phyloP scores from a whole-genome alignment of 2,888 invertebrate species.

The Acleris cristana region DNA sequence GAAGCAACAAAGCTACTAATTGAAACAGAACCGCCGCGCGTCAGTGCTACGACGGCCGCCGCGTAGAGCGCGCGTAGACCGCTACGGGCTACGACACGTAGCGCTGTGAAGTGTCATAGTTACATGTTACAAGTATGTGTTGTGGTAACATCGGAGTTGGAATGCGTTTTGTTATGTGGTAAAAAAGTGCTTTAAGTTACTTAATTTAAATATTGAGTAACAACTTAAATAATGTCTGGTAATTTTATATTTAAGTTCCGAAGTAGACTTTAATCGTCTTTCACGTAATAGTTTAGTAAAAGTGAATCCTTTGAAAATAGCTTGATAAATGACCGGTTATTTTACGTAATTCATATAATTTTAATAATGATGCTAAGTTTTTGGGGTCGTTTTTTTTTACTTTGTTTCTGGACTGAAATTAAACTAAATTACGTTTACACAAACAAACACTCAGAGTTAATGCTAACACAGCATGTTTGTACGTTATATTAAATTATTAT shows the following conservation, averaged over 20 bases:
- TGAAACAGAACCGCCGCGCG: constrained; percentile 68
- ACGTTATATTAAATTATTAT: background rate
- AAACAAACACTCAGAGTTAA: background rate
- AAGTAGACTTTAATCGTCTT: constrained; percentile 8
- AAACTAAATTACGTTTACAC: background rate
- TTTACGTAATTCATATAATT: background rate
- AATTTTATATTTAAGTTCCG: background rate
- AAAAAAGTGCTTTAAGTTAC: background rate
- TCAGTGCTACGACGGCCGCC: constrained; percentile 78
- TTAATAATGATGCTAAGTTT: background rate
- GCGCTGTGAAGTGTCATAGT: constrained; percentile 48
- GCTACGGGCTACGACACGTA: constrained; percentile 63
- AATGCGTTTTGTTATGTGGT: constrained; percentile 55
- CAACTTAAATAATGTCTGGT: background rate
- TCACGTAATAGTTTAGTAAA: background rate
- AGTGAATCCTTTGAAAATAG: background rate
- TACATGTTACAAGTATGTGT: constrained; percentile 42
- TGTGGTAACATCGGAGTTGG: constrained; percentile 49
- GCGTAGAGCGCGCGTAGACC: constrained; percentile 68
- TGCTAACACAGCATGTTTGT: background rate
- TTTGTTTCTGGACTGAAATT: background rate
- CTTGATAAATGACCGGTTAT: background rate
- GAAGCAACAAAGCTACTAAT: constrained; percentile 78
- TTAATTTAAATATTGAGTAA: background rate
- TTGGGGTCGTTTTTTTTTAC: background rate